These are phyloP conservation scores for Phytoseiulus persimilis DNA, from an alignment of 2,888 invertebrate genomes.

Conservation along the genomic window DNA sequence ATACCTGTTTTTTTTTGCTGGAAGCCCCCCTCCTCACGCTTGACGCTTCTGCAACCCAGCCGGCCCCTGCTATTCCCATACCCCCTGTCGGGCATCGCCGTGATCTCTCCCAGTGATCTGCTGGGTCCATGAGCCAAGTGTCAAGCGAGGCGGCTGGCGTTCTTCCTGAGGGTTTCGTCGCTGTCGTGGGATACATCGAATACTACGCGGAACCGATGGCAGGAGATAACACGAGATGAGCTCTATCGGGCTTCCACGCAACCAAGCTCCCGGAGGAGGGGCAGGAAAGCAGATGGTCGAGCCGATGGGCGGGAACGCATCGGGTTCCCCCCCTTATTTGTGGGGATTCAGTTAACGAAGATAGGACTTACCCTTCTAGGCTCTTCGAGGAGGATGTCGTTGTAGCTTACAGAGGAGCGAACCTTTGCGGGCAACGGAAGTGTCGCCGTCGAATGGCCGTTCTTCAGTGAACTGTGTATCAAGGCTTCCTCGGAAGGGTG, in stretches of 20 bases:
- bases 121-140: neutral
- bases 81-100: neutral
- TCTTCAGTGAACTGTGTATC: slow-evolving; percentile 38
- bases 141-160: neutral
- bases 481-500: slow-evolving; percentile 33
- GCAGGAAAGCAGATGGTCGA: neutral
- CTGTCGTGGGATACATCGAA: neutral
- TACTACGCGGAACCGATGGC: neutral
- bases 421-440: slow-evolving; percentile 14
- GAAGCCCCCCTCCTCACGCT: neutral
- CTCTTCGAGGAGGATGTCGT: slow-evolving; percentile 38
- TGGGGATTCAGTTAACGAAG: too few species aligned
- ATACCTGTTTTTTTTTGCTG: neutral
- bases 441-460: slow-evolving; percentile 32
- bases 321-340: too few species aligned
- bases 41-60: too few species aligned
- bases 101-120: neutral
- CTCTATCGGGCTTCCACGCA: neutral
- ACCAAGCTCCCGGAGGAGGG: neutral
- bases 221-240: neutral
- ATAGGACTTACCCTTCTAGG: slow-evolving; percentile 26
- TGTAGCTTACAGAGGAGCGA: slow-evolving; percentile 34
- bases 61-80: neutral
- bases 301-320: neutral
- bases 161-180: neutral